Evolutionary conservation across 2,888 invertebrate genomes (phyloP).

Genomic region (Augochlorella aurata): DNA sequence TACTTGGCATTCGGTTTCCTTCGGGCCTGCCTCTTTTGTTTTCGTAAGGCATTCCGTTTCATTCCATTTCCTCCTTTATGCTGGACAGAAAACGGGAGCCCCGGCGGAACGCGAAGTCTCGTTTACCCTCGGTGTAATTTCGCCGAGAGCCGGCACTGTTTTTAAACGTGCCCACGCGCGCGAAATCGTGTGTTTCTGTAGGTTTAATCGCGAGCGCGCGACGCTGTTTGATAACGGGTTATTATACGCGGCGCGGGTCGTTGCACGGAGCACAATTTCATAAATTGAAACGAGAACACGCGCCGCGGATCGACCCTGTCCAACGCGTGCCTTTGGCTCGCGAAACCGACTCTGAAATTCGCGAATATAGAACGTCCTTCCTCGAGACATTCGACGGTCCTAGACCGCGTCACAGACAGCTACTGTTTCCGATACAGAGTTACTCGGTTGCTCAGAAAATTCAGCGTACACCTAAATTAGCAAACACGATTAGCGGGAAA

Average conservation of each 20-base stretch:
- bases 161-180: too few species aligned
- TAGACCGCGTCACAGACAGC: too few species aligned
- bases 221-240: slow-evolving; percentile 15
- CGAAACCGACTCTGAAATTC: too few species aligned
- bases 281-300: slow-evolving; percentile 22
- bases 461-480: too few species aligned
- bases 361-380: too few species aligned
- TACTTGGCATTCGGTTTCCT: background rate
- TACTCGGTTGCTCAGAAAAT: too few species aligned
- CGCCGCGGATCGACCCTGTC: too few species aligned
- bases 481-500: too few species aligned
- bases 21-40: background rate
- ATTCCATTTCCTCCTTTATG: background rate
- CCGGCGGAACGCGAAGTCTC: background rate
- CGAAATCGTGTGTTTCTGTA: slow-evolving; percentile 15
- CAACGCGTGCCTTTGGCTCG: too few species aligned
- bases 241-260: slow-evolving; percentile 24
- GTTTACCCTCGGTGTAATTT: background rate
- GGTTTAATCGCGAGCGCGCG: slow-evolving; percentile 17
- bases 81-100: background rate
- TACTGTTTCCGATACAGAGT: too few species aligned
- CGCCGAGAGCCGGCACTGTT: too few species aligned
- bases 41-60: background rate
- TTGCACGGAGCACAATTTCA: slow-evolving; percentile 25
- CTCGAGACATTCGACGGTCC: too few species aligned